Percentiles rank a stretch among this genome's conserved stretches.
Conservation (phyloP, 2,797 vertebrate genomes). For the Bufotes viridis region DNA sequence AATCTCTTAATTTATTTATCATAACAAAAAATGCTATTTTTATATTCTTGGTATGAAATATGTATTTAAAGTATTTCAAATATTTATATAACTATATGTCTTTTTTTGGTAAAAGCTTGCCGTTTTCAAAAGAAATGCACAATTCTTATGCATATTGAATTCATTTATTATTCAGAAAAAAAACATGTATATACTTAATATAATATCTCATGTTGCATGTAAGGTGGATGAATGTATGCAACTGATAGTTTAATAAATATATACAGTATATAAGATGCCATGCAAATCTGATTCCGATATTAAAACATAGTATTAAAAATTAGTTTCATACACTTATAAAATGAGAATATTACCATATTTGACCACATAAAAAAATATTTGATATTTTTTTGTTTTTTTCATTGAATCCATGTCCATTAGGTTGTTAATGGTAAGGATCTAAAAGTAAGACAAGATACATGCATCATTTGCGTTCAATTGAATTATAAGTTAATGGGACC, state of each 20-base stretch:
- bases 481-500: not conserved
- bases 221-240: constrained; percentile 75
- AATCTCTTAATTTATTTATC: constrained; percentile 77
- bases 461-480: not conserved
- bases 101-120: constrained; percentile 79
- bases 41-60: constrained; percentile 81
- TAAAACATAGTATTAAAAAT: not conserved
- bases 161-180: constrained; percentile 71
- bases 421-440: not conserved
- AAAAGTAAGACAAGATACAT: not conserved
- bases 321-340: constrained; percentile 12
- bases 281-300: not conserved
- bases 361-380: not conserved
- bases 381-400: not conserved
- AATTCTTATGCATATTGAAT: constrained; percentile 72
- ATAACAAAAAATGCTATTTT: constrained; percentile 80
- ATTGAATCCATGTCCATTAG: not conserved
- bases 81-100: constrained; percentile 81
- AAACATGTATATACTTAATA: constrained; percentile 70
- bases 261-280: constrained; percentile 9
- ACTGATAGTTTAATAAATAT: constrained; percentile 33
- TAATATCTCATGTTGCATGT: constrained; percentile 74
- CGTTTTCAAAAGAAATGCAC: constrained; percentile 75
- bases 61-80: constrained; percentile 76
- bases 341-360: not conserved